Base-by-base conservation (phyloP, 2,888 invertebrate genomes). In the Drosophila nigricruria region DNA sequence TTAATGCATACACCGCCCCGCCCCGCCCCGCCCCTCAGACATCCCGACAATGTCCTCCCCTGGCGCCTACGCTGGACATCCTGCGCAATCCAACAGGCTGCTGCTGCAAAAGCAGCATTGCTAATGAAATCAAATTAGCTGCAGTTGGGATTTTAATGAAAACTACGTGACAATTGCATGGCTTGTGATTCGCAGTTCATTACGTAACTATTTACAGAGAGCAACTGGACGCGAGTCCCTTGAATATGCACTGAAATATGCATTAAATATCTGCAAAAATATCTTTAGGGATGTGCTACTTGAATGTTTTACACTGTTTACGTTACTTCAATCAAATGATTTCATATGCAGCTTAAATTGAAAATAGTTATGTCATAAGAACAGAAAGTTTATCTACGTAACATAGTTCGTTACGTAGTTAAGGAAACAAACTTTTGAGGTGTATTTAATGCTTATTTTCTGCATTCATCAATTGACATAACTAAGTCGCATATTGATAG, bases 41-140 rank as follows among this genome's bases (percentile, higher is more conserved):
- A 49, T 4, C 20, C 30, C 0, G 18, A 30, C 49, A 49, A 5
- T 42, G 5, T 49, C 23, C 32, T 4, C 27, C 30, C 45, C 40
- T 9, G 25, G 2, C 16, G 23, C 5, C 6, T 3, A 43, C 12
- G 12, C 18, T 27, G 27, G 16, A 38, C 30, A 54, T 54, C 53
- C 53, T 54, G 25, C n/a, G 3, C 27, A 34, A 43, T 54, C 40
- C 54, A 45, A 18, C 14, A 18, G 18, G 12, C 50, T 50, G 68
- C 50, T 50, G 68, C 38, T 18, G 57, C n/a, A 27, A 18, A 27
- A 49, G 25, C n/a, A 23, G 54, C 38, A 59, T 38, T 23, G 58
- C 42, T 73, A 78, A 78, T 74, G 34, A 60, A 79, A 79, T 74
- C 45, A 57, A 74, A 75, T 66, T 64, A 77, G 61, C 63, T 77